phyloP scores from a whole-genome alignment of 30 jellyfish, hydroid and myxozoan species.

The Turritopsis dohrnii region DNA sequence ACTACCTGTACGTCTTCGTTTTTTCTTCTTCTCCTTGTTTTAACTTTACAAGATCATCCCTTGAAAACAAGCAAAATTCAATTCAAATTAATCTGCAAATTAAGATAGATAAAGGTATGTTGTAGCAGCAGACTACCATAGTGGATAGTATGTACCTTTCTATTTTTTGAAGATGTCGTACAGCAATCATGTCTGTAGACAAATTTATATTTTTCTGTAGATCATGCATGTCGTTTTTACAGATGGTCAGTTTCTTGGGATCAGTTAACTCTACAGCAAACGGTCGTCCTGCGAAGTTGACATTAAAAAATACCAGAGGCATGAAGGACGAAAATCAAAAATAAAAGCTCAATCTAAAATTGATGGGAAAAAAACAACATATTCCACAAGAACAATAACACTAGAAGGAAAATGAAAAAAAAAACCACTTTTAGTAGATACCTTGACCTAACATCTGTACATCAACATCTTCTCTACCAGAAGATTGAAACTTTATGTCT shows the following conservation, averaged over 20 bases:
- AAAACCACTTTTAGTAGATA: slow-evolving; percentile 3
- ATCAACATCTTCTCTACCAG: slow-evolving; percentile 92
- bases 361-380: too few species aligned
- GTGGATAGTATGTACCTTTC: slow-evolving; percentile 32
- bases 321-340: background rate
- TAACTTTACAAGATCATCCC: background rate
- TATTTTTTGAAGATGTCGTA: slow-evolving; percentile 40
- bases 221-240: slow-evolving; percentile 32
- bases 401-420: background rate
- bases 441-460: slow-evolving; percentile 93
- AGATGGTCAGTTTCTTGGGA: slow-evolving; percentile 35
- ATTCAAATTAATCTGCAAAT: background rate
- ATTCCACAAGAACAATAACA: background rate
- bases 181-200: slow-evolving; percentile 51
- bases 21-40: slow-evolving; percentile 18
- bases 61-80: background rate
- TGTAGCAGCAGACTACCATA: background rate
- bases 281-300: slow-evolving; percentile 63
- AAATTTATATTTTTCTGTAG: slow-evolving; percentile 39
- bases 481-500: slow-evolving; percentile 72
- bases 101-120: background rate
- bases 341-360: background rate
- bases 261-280: slow-evolving; percentile 66
- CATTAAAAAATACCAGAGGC: background rate
- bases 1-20: background rate